These are phyloP conservation scores for Lithobates sylvaticus DNA, from an alignment of 2,797 vertebrate species.

Conservation along the genomic window DNA sequence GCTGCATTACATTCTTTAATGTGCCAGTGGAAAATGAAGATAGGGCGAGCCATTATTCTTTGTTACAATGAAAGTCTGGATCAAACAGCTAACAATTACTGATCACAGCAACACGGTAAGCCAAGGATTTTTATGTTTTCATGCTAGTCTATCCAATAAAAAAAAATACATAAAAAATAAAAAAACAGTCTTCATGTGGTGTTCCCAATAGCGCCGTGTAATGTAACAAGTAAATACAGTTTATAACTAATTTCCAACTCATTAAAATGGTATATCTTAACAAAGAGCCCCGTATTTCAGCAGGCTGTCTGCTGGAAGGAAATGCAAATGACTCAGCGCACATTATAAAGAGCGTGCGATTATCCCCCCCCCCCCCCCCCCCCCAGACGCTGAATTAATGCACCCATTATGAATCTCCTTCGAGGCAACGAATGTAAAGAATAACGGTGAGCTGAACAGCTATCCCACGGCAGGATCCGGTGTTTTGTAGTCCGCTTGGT, in stretches of 20 bases:
- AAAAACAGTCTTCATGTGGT: not conserved
- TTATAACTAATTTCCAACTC: conserved; percentile 49
- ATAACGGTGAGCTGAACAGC: not conserved
- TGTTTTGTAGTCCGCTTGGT: not conserved
- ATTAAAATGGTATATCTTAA: conserved; percentile 53
- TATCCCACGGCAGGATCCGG: not conserved
- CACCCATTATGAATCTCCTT: not conserved
- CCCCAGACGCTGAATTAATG: not conserved
- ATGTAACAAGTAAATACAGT: conserved; percentile 34
- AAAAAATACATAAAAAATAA: not conserved
- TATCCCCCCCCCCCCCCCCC: not conserved
- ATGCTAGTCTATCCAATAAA: conserved; percentile 26
- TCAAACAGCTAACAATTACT: conserved; percentile 62
- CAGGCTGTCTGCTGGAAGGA: not conserved
- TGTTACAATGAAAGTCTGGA: conserved; percentile 55
- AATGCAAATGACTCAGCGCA: not conserved
- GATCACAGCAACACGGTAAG: conserved; percentile 45
- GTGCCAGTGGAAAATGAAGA: conserved; percentile 60
- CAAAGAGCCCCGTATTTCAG: not conserved
- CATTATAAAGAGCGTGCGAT: not conserved
- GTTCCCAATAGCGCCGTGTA: conserved; percentile 20
- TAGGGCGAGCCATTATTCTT: conserved; percentile 58
- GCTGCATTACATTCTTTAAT: conserved; percentile 60
- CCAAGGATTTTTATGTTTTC: not conserved
- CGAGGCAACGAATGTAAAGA: not conserved